Evolutionary conservation across 2,797 vertebrate species (phyloP).

Genomic region (Taeniopygia guttata): DNA sequence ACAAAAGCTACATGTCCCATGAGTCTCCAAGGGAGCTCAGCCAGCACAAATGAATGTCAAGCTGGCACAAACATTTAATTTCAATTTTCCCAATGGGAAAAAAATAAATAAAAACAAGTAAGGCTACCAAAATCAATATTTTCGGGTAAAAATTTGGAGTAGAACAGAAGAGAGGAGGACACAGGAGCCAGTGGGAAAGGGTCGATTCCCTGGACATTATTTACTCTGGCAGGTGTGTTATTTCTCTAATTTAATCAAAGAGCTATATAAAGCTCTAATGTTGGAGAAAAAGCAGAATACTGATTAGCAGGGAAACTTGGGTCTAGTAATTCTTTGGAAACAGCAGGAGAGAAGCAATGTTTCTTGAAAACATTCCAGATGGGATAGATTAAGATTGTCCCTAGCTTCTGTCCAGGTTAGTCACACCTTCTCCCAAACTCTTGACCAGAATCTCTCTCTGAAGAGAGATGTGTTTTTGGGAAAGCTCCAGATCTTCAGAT

Average conservation of each 20-base stretch:
- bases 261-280: not conserved
- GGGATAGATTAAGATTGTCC: not conserved
- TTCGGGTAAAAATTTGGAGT: not conserved
- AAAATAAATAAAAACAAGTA: not conserved
- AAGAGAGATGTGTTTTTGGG: not conserved
- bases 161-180: not conserved
- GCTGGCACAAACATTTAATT: not conserved
- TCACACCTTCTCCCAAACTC: not conserved
- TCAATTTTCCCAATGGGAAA: not conserved
- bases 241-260: constrained; percentile 24
- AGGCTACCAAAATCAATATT: constrained; percentile 2
- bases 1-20: not conserved
- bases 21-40: not conserved
- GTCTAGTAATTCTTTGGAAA: not conserved
- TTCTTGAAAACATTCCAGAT: not conserved
- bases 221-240: not conserved
- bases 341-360: not conserved
- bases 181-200: not conserved
- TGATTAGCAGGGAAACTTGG: not conserved
- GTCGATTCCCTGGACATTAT: not conserved
- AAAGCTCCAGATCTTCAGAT: not conserved
- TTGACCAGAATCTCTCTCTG: not conserved
- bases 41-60: not conserved
- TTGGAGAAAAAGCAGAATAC: not conserved
- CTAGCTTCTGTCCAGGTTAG: not conserved